A percentile compares a stretch with the other conserved stretches of the same genome.
Evolutionary conservation across 2,113 vertebrate species (phyloP).

Genomic region (Anthoscopus minutus): DNA sequence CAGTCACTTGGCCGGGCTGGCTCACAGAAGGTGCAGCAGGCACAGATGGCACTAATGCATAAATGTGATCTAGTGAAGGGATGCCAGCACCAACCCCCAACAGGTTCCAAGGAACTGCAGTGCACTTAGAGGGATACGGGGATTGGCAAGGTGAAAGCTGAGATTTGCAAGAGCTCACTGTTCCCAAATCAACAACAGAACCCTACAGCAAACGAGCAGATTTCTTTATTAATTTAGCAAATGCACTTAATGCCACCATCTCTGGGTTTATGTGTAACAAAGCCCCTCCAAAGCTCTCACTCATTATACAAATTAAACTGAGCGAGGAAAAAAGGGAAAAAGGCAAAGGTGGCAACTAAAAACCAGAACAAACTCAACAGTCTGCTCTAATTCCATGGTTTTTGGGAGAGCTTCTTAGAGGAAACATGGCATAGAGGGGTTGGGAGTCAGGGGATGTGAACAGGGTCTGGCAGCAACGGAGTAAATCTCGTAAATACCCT

Average conservation of each 20-base stretch:
- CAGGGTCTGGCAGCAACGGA: background rate
- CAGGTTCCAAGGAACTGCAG: conserved; percentile 92
- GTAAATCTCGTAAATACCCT: background rate
- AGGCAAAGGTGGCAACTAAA: background rate
- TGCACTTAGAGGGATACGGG: conserved; percentile 78
- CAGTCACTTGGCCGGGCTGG: conserved; percentile 89
- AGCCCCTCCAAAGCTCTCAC: background rate
- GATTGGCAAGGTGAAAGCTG: conserved; percentile 79
- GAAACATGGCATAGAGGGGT: background rate
- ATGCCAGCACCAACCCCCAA: conserved; percentile 84
- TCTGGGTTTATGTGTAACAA: background rate
- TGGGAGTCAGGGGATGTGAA: background rate
- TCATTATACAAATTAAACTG: background rate
- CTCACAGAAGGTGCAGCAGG: conserved; percentile 95
- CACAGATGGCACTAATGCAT: conserved; percentile 99
- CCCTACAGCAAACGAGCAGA: conserved; percentile 58
- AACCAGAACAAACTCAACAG: background rate
- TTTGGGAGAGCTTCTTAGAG: background rate
- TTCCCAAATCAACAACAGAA: conserved; percentile 72
- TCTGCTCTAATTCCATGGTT: accelerated
- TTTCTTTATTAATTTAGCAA: conserved; percentile 63
- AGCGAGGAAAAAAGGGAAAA: background rate
- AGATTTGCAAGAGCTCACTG: conserved; percentile 64
- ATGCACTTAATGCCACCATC: conserved; percentile 13
- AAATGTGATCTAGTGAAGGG: conserved; percentile 96